Conservation (phyloP, 2,888 invertebrate species). For the Acanthosepion pharaonis region DNA sequence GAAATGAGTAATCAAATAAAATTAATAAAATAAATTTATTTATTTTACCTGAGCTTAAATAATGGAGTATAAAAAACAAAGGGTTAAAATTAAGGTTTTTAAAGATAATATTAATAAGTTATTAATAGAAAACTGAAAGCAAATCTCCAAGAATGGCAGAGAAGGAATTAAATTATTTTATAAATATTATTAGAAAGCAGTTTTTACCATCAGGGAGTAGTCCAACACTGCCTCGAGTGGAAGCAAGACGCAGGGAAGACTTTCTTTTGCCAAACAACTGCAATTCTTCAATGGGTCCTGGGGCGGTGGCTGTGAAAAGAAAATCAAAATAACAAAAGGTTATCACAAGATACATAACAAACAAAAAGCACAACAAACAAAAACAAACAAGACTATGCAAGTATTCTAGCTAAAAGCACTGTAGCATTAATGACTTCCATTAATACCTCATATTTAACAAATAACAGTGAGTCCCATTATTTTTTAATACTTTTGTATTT, state of each 20-base stretch:
- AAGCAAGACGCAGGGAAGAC: constrained; percentile 84
- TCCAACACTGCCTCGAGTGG: constrained; percentile 79
- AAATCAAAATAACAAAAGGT: neutral
- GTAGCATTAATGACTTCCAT: neutral
- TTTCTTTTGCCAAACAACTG: constrained; percentile 82
- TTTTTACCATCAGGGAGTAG: constrained; percentile 61
- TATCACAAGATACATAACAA: neutral
- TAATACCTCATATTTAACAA: no score
- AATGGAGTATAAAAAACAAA: no score
- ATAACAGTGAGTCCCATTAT: no score
- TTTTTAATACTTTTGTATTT: no score
- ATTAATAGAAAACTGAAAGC: neutral
- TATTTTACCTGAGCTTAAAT: no score
- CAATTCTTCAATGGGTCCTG: constrained; percentile 80
- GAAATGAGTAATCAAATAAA: no score
- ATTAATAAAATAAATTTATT: no score
- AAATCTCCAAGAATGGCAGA: neutral
- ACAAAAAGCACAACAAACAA: neutral
- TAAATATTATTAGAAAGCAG: neutral
- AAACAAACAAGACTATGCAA: neutral
- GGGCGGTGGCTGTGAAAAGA: constrained; percentile 79
- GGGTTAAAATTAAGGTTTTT: no score
- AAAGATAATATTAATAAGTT: neutral
- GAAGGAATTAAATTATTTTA: neutral
- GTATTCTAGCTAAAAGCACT: neutral